Percentiles rank a stretch among this genome's conserved stretches.
Conservation (phyloP, 2,888 invertebrate genomes). For the Nymphalis urticae region DNA sequence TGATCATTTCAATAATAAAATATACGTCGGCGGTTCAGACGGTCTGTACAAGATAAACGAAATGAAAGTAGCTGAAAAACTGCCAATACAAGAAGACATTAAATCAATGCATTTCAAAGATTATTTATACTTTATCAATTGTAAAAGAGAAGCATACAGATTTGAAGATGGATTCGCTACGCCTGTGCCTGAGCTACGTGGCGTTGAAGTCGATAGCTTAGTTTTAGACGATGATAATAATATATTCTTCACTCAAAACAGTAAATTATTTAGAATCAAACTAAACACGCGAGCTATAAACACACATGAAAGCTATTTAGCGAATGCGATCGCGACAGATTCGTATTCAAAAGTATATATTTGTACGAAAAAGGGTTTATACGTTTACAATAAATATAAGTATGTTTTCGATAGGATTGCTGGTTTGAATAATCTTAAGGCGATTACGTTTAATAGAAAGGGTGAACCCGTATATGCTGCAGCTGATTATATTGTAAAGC, state of each 20-base stretch:
- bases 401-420: constrained; percentile 64
- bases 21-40: constrained; percentile 65
- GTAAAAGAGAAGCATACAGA: constrained; percentile 54
- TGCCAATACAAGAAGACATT: constrained; percentile 63
- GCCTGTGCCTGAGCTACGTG: constrained; percentile 54
- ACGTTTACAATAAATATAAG: constrained; percentile 68
- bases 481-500: constrained; percentile 58
- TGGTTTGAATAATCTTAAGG: constrained; percentile 55
- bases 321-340: constrained; percentile 56
- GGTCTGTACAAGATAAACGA: constrained; percentile 63
- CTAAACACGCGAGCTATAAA: constrained; percentile 61
- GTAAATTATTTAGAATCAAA: constrained; percentile 58
- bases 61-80: constrained; percentile 54
- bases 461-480: constrained; percentile 65
- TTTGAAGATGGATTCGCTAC: constrained; percentile 59
- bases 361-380: constrained; percentile 59
- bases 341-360: constrained; percentile 54
- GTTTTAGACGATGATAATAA: constrained; percentile 65
- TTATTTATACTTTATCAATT: constrained; percentile 59
- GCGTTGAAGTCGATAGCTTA: constrained; percentile 54
- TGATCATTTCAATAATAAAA: constrained; percentile 57
- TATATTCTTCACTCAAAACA: constrained; percentile 58
- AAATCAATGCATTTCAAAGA: constrained; percentile 60
- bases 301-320: constrained; percentile 55
- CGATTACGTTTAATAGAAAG: constrained; percentile 57